A percentile compares a stretch with the other conserved stretches of the same genome.
phyloP scores from a whole-genome alignment of 2,888 invertebrate species.

The Malachius bipustulatus region DNA sequence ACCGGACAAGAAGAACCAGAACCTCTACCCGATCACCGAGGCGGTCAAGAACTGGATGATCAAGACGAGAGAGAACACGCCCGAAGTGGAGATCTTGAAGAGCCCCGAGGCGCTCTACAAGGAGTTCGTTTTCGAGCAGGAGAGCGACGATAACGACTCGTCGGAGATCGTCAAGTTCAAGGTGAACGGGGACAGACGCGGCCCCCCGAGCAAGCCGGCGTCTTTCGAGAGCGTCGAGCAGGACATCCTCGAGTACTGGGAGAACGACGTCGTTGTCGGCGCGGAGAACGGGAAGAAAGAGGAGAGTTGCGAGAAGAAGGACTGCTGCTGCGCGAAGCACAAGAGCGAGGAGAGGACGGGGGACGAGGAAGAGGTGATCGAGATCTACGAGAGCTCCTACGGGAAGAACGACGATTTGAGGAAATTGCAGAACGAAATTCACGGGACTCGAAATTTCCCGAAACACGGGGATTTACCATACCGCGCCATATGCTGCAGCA shows the following conservation, averaged over 20 bases:
- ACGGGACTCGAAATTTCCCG: conserved; percentile 19
- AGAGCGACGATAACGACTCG: conserved; percentile 22
- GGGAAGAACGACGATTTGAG: conserved; percentile 34
- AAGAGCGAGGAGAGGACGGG: conserved; percentile 10
- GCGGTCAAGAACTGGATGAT: conserved; percentile 50
- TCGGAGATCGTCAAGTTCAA: too few species aligned
- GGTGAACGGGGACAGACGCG: conserved; percentile 14
- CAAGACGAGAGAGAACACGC: conserved; percentile 35
- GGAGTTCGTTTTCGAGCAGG: conserved; percentile 23
- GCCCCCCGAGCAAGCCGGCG: conserved; percentile 26
- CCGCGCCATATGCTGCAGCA: conserved; percentile 35
- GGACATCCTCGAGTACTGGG: conserved; percentile 41
- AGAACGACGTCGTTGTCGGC: conserved; percentile 22
- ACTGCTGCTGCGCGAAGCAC: too few species aligned
- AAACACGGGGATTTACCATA: conserved; percentile 31
- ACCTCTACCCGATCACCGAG: conserved; percentile 41
- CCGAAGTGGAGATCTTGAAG: conserved; percentile 35
- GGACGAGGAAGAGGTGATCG: conserved; percentile 22
- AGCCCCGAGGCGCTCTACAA: conserved; percentile 32
- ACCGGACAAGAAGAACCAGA: conserved; percentile 9
- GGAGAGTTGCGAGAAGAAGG: conserved; percentile 4
- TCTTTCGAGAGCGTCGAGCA: too few species aligned
- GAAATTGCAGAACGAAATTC: conserved; percentile 28
- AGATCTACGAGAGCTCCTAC: conserved; percentile 35
- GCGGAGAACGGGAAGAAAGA: conserved; percentile 10